phyloP scores from a whole-genome alignment of 1,140 invertebrate genomes.

The Calephelis nemesis region DNA sequence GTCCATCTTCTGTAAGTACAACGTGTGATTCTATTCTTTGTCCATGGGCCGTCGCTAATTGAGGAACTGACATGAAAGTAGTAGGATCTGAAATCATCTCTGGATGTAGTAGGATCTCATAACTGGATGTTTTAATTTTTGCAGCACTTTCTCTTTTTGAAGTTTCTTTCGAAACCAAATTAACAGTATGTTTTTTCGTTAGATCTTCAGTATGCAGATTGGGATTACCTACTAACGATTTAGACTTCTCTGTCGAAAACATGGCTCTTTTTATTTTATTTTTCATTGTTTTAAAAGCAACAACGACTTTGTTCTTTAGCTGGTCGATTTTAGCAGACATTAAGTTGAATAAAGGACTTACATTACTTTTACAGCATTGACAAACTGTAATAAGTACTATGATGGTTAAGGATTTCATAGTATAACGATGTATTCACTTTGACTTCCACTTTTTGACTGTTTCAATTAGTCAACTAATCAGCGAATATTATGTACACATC shows the following conservation, averaged over 20 bases:
- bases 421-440: neutral
- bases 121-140: slow-evolving; percentile 25
- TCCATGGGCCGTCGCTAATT: slow-evolving; percentile 82
- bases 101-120: slow-evolving; percentile 41
- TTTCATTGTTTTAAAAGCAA: slow-evolving; percentile 32
- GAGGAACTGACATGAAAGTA: slow-evolving; percentile 55
- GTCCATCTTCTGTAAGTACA: slow-evolving; percentile 78
- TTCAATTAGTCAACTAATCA: neutral
- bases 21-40: slow-evolving; percentile 83
- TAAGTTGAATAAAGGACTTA: slow-evolving; percentile 30
- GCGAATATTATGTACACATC: too few relatives aligned
- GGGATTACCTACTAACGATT: neutral
- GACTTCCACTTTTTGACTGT: neutral
- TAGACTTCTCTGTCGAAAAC: slow-evolving; percentile 23
- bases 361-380: slow-evolving; percentile 26
- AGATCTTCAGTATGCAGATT: neutral
- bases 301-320: slow-evolving; percentile 30
- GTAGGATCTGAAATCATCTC: slow-evolving; percentile 40
- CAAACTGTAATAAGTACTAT: slow-evolving; percentile 29
- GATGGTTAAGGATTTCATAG: slow-evolving; percentile 34
- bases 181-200: slow-evolving; percentile 29
- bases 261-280: slow-evolving; percentile 34
- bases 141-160: slow-evolving; percentile 28
- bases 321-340: slow-evolving; percentile 36
- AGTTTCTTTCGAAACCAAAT: slow-evolving; percentile 18